Conservation (phyloP, 2,113 vertebrate genomes). For the Petaurus breviceps region DNA sequence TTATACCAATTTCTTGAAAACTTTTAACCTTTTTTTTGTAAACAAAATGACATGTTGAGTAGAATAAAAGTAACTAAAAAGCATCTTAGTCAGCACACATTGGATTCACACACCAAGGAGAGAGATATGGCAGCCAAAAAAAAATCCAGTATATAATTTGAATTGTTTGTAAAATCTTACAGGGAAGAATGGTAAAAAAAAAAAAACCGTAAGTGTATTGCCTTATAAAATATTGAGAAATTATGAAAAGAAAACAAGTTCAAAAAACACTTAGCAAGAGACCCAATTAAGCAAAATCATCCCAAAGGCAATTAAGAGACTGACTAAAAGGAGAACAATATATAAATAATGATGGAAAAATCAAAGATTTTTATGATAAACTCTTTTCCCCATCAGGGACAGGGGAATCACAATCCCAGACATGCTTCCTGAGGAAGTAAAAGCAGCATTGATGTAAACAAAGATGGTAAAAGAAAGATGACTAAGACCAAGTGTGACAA, state of each 20-base stretch:
- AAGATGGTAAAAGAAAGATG: neutral
- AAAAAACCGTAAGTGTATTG: neutral
- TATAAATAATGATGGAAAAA: too few relatives aligned
- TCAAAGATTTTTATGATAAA: too few relatives aligned
- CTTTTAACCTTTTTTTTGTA: neutral
- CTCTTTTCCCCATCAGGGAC: too few relatives aligned
- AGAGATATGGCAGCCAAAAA: neutral
- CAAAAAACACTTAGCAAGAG: neutral
- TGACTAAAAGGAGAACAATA: too few relatives aligned
- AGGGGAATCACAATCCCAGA: too few relatives aligned
- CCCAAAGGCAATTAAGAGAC: too few relatives aligned
- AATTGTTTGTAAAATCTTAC: neutral
- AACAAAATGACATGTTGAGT: neutral
- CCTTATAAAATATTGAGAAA: neutral
- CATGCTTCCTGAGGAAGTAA: too few relatives aligned
- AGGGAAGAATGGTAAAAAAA: neutral
- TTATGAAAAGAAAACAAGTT: neutral
- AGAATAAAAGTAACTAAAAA: neutral
- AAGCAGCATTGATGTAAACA: neutral
- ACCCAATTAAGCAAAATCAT: neutral
- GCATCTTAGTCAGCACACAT: neutral
- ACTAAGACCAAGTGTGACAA: neutral
- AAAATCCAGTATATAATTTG: neutral
- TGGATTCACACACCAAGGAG: neutral
- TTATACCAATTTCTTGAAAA: neutral